phyloP scores from a whole-genome alignment of 2,113 vertebrate species.

The Tragelaphus imberbis region DNA sequence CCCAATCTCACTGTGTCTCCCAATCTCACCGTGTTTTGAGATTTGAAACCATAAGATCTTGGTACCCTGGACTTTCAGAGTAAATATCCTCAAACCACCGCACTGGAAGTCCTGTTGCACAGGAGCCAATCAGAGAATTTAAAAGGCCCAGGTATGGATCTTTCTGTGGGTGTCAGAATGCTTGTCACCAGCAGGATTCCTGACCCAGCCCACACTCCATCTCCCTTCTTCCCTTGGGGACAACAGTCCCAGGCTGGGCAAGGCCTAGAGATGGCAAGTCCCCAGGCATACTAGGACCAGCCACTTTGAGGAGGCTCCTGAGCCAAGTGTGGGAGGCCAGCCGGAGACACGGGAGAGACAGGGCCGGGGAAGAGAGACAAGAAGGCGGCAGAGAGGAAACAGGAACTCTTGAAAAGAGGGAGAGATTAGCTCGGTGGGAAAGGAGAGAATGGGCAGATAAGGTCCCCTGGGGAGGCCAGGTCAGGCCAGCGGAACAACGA shows the following conservation, averaged over 20 bases:
- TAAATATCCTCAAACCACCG: not conserved
- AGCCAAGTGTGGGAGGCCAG: constrained; percentile 14
- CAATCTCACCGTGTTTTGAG: not conserved
- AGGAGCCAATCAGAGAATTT: not conserved
- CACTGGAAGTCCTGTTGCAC: not conserved
- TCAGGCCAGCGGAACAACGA: not conserved
- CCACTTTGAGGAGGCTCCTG: not conserved
- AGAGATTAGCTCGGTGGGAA: constrained; percentile 72
- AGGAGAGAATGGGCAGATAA: constrained; percentile 66
- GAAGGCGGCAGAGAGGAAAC: constrained; percentile 59
- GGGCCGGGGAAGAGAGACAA: constrained; percentile 30
- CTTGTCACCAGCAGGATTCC: not conserved
- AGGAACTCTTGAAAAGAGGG: constrained; percentile 58
- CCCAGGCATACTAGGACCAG: not conserved
- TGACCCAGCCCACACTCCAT: rapidly evolving
- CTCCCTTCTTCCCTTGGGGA: not conserved
- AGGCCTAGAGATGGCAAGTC: not conserved
- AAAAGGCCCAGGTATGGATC: not conserved
- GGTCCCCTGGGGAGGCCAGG: constrained; percentile 30
- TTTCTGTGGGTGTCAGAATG: not conserved
- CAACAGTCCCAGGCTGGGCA: not conserved
- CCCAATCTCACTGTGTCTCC: not conserved
- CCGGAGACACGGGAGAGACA: not conserved
- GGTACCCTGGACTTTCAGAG: not conserved
- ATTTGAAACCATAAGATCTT: not conserved